Base-by-base conservation (phyloP, 2,797 vertebrate species). In the Serranus cabrilla region DNA sequence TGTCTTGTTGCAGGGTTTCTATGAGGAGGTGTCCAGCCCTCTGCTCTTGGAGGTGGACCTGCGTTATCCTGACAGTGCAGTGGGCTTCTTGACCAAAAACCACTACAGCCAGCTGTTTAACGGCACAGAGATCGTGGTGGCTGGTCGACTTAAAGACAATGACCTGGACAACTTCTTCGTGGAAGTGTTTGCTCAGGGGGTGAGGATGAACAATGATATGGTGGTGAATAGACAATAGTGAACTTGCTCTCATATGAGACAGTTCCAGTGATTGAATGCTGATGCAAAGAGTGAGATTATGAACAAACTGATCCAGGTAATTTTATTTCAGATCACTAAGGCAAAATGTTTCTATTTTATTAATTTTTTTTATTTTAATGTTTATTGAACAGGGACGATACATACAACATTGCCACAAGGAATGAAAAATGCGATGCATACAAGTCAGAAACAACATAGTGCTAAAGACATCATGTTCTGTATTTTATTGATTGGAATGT, bases 91-190 rank as follows among this genome's bases (percentile, higher is more conserved):
- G 85, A 97, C 96, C 0, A 91, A 89, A 80, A 94, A 89, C 54
- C 89, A 85, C 52, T 97, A 96, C 90, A 91, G 76, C 39, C 86
- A 96, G 49, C 80, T 95, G 76, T 98, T 97, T 86, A 92, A 94
- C 5, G 96, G 96, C 82, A 94, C 96, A 0, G 97, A 98, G 94
- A 93, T 97, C 52, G 90, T 96, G 42, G 96, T 97, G 6, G 92
- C 96, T 0, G 97, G 97, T 64, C 95, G 90, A 70, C 75, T 97
- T 34, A 76, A 51, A 0, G 90, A 86, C 74, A 83, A 87, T 20
- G 64, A 84, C 1, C 56, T 86, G 7, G 89, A 95, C 7, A 66
- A 90, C 4, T 89, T 97, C 52, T 71, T 90, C 27, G 93, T 95
- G 55, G 93, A 94, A 86, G 27, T 27, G 27, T 27, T 27, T 27